These are phyloP conservation scores for Thunnus thynnus DNA, from an alignment of 2,113 vertebrate species.

Conservation along the genomic window DNA sequence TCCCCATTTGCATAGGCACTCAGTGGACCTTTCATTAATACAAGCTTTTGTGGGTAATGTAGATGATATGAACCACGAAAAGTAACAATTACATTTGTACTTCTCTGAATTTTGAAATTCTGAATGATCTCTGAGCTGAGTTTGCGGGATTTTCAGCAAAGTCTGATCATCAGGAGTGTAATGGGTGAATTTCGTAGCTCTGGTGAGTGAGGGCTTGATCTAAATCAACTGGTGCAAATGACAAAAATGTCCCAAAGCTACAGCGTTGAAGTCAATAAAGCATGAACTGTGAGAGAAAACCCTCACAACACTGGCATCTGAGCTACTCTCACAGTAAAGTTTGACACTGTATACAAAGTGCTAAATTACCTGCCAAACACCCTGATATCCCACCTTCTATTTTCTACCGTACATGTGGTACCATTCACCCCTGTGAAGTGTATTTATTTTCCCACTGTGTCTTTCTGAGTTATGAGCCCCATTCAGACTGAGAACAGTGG, in stretches of 20 bases:
- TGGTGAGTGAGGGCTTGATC: constrained; percentile 52
- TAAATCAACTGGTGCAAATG: constrained; percentile 58
- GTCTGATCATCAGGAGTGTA: constrained; percentile 31
- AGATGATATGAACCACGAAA: constrained; percentile 59
- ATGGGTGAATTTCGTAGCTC: constrained; percentile 44
- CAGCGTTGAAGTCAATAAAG: constrained; percentile 61
- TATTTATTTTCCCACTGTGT: constrained; percentile 72
- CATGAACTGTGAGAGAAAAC: constrained; percentile 49
- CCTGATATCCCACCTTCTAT: constrained; percentile 55
- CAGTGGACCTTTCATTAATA: constrained; percentile 76
- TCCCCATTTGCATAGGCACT: constrained; percentile 73
- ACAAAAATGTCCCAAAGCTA: constrained; percentile 58
- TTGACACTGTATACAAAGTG: constrained; percentile 75
- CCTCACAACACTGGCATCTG: constrained; percentile 60
- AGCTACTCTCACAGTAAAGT: constrained; percentile 61
- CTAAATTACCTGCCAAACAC: constrained; percentile 77
- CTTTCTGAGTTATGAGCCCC: constrained; percentile 63
- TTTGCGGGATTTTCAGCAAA: constrained; percentile 40
- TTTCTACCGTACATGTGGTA: constrained; percentile 63
- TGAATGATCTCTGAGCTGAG: constrained; percentile 50
- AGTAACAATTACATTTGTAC: constrained; percentile 54
- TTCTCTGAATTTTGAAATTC: constrained; percentile 43
- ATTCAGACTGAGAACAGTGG: constrained; percentile 41
- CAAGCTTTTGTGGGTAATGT: constrained; percentile 73
- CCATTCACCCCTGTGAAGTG: constrained; percentile 66